Percentiles rank a stretch among this genome's conserved stretches.
phyloP scores from a whole-genome alignment of 2,797 vertebrate genomes.

The Phaenicophaeus curvirostris region DNA sequence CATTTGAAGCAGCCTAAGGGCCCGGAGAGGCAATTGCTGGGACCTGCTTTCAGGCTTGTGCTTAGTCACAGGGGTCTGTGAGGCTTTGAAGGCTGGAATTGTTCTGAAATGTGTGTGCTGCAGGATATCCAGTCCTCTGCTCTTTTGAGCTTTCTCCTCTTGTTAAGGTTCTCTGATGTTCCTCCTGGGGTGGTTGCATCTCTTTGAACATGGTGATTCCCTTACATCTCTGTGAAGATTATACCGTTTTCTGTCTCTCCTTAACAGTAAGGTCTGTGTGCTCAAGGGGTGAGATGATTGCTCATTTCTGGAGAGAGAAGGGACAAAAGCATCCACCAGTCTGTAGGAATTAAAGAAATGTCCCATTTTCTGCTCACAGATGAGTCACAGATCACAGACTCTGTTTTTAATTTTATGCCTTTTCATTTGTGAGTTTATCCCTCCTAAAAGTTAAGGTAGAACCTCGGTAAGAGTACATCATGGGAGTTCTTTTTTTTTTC shows the following conservation, averaged over 20 bases:
- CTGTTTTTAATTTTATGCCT: neutral
- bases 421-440: neutral
- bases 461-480: neutral
- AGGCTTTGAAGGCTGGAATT: neutral
- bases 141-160: neutral
- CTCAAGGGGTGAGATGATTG: neutral
- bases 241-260: neutral
- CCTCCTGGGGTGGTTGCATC: neutral
- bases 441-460: neutral
- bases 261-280: neutral
- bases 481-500: neutral
- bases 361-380: neutral
- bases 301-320: neutral
- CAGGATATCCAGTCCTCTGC: neutral
- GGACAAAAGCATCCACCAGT: neutral
- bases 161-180: neutral
- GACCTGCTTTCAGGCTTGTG: neutral
- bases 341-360: neutral
- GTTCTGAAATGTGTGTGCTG: neutral
- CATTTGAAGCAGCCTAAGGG: neutral
- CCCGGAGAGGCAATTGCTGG: neutral
- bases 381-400: neutral
- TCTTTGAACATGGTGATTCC: neutral
- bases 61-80: neutral
- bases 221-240: neutral